These are phyloP conservation scores for Agapostemon virescens DNA, from an alignment of 2,888 invertebrate genomes.

Conservation along the genomic window DNA sequence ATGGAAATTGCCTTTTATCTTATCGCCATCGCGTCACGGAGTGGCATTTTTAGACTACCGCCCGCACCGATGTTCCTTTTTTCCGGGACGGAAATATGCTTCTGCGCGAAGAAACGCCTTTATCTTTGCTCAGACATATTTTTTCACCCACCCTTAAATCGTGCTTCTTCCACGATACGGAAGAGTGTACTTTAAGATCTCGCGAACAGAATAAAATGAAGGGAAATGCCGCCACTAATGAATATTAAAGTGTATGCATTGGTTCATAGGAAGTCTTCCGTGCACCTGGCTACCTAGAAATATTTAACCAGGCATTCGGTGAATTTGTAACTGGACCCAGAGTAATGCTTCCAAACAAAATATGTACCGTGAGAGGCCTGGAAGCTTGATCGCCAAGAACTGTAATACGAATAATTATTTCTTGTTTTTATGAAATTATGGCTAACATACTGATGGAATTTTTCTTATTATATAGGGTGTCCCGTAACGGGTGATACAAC, in stretches of 20 bases:
- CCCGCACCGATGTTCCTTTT: background rate
- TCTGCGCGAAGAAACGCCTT: background rate
- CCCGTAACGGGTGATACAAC: no score
- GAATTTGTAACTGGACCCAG: background rate
- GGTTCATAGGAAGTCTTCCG: background rate
- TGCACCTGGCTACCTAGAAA: background rate
- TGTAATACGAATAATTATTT: background rate
- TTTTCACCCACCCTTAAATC: background rate
- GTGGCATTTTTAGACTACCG: constrained; percentile 14
- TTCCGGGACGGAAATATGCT: constrained; percentile 1
- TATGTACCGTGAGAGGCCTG: background rate
- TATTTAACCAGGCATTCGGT: background rate
- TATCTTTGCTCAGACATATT: background rate
- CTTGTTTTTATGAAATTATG: no score
- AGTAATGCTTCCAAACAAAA: background rate
- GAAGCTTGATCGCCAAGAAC: background rate
- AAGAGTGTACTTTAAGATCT: background rate
- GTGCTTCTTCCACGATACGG: background rate
- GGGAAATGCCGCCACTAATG: background rate
- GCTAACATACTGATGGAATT: background rate
- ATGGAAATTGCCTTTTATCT: constrained; percentile 44
- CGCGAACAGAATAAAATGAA: background rate
- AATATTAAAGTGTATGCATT: background rate
- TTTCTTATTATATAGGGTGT: no score
- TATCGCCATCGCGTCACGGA: constrained; percentile 38